Conservation (phyloP, 2,113 vertebrate species). For the Coturnix japonica region DNA sequence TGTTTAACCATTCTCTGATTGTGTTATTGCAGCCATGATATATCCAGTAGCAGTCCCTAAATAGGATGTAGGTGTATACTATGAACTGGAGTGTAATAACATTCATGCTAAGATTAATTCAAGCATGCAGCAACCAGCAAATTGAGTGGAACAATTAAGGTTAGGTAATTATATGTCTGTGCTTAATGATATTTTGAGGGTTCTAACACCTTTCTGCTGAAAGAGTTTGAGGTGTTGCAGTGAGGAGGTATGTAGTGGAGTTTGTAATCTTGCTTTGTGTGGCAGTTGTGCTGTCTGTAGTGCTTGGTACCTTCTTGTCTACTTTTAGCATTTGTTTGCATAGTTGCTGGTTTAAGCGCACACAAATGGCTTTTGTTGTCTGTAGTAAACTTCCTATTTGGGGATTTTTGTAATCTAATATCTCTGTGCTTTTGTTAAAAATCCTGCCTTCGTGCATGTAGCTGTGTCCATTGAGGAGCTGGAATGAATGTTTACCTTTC, state of each 20-base stretch:
- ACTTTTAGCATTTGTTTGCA: not conserved
- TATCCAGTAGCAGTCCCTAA: not conserved
- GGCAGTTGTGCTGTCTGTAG: not conserved
- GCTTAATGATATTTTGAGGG: not conserved
- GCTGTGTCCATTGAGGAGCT: not conserved
- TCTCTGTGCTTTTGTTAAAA: not conserved
- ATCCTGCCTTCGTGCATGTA: not conserved
- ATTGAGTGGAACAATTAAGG: not conserved
- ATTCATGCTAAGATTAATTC: not conserved
- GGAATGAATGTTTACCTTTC: not conserved
- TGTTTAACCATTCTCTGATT: not conserved
- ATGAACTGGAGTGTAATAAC: not conserved
- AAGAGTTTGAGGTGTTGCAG: not conserved
- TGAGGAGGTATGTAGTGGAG: rapidly evolving
- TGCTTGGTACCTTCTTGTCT: not conserved
- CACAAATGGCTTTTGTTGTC: not conserved
- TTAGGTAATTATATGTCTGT: not conserved
- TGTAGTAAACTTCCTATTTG: not conserved
- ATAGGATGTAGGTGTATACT: not conserved
- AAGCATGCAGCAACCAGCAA: not conserved
- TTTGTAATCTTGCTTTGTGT: not conserved
- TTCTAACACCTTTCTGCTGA: not conserved
- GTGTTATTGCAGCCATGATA: not conserved
- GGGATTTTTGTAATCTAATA: not conserved
- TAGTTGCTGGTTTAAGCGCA: not conserved